Evolutionary conservation across 2,113 vertebrate species (phyloP).

Genomic region (Theristicus caerulescens): DNA sequence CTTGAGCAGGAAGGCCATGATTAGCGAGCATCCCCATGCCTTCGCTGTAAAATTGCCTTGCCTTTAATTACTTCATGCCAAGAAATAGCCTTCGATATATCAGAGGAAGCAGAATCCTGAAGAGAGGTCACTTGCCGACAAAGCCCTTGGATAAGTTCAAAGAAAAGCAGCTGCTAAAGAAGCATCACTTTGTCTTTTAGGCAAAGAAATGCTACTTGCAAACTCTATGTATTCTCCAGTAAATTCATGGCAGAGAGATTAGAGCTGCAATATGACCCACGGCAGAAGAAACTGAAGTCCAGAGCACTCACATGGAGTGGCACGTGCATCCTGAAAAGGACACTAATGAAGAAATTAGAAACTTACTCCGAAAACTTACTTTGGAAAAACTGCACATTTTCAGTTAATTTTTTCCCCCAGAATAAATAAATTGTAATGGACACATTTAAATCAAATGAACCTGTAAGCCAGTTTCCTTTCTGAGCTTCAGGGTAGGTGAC

Average conservation of each 20-base stretch:
- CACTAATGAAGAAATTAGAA: not conserved
- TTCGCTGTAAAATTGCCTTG: not conserved
- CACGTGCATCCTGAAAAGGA: not conserved
- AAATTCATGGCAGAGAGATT: not conserved
- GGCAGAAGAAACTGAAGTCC: not conserved
- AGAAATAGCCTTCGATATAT: not conserved
- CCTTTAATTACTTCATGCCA: not conserved
- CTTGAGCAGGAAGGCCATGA: not conserved
- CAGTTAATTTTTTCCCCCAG: not conserved
- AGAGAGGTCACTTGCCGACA: not conserved
- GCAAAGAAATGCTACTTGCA: not conserved
- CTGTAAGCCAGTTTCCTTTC: not conserved
- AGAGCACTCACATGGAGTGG: not conserved
- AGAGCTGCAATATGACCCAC: not conserved
- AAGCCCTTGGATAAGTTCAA: not conserved
- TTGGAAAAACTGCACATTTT: not conserved
- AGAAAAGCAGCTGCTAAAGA: not conserved
- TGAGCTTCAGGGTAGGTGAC: not conserved
- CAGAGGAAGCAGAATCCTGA: not conserved
- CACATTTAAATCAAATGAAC: not conserved
- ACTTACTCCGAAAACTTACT: rapidly evolving
- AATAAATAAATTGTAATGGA: not conserved
- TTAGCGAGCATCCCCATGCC: not conserved
- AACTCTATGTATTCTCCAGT: not conserved
- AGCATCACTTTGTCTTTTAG: not conserved